Conservation (phyloP, 2,888 invertebrate genomes). For the Siphlonurus alternatus region DNA sequence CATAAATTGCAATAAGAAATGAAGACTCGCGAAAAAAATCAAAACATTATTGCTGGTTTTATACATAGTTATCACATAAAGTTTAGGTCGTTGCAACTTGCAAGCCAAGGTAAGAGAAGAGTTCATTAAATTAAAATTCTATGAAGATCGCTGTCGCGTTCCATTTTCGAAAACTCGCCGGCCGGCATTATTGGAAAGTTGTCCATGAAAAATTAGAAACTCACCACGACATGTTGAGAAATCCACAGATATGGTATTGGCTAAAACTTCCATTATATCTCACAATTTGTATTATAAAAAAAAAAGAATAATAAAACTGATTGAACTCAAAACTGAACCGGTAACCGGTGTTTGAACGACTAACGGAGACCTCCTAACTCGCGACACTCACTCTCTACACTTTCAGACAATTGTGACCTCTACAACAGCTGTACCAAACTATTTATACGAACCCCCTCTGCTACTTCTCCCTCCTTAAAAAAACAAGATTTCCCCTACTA, state of each 20-base stretch:
- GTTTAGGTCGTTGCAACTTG: too few relatives aligned
- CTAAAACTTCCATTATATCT: slow-evolving; percentile 67
- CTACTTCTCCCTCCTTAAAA: not conserved
- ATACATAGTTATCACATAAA: too few relatives aligned
- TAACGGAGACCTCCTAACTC: not conserved
- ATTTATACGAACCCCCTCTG: not conserved
- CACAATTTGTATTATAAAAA: slow-evolving; percentile 6
- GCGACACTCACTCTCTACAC: not conserved
- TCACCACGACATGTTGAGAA: slow-evolving; percentile 60
- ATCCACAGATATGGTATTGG: slow-evolving; percentile 58
- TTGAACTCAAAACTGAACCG: not conserved
- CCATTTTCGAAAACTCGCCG: not conserved
- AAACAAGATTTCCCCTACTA: not conserved
- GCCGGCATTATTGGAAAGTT: not conserved
- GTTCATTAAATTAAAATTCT: too few relatives aligned
- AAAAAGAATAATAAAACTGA: not conserved
- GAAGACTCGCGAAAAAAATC: too few relatives aligned
- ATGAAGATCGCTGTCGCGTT: too few relatives aligned
- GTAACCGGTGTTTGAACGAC: not conserved
- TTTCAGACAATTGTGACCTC: not conserved
- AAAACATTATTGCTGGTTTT: too few relatives aligned
- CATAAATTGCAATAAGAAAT: too few relatives aligned
- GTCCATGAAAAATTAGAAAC: slow-evolving; percentile 19
- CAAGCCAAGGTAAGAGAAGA: too few relatives aligned
- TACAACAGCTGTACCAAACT: not conserved